Evolutionary conservation across 2,888 invertebrate species (phyloP), one percentile per base, ranked within the genome.

Genomic region (Timema cristinae): DNA sequence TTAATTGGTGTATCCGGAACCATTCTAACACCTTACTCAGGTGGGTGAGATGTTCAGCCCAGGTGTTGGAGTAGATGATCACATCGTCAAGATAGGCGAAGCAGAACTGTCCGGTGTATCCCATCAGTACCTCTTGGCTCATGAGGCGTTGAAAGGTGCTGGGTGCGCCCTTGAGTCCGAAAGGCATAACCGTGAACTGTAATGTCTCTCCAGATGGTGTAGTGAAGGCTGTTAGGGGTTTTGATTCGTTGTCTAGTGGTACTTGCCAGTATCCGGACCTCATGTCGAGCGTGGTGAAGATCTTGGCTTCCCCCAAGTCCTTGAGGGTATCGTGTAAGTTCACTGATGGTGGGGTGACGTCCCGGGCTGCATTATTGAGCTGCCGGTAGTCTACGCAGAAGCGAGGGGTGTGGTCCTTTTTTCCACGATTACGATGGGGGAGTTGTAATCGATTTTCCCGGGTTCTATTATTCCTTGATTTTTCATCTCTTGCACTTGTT

Each of bases 351-450:
- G 66, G 70, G 11, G 52, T 69, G 32, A 61, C 71, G 13, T 48
- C 47, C 9, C 13, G 16, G 13, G 73, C 71, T n/a, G 51, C 16
- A 4, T 10, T 52, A 56, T 75, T 74, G 0, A 76, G 50, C n/a
- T 63, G 51, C 15, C 73, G 56, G 47, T 71, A 75, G 68, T 75
- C 68, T 6, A 73, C 69, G 56, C 73, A 73, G 50, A 72, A n/a
- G 56, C n/a, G 10, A 11, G 78, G 66, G 10, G 73, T 68, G 56
- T 7, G 78, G 77, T 63, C 77, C 48, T 69, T 66, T 72, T 59
- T 51, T 48, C 54, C 6, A 67, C 71, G 7, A 72, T 66, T 5
- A 72, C 72, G 8, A 72, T 70, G n/a, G 63, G 32, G 72, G n/a
- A 67, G 13, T 71, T 49, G 67, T 56, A 72, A 8, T 66, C 59